Base-by-base conservation (phyloP, 2,113 vertebrate species). In the Ameiurus melas region DNA sequence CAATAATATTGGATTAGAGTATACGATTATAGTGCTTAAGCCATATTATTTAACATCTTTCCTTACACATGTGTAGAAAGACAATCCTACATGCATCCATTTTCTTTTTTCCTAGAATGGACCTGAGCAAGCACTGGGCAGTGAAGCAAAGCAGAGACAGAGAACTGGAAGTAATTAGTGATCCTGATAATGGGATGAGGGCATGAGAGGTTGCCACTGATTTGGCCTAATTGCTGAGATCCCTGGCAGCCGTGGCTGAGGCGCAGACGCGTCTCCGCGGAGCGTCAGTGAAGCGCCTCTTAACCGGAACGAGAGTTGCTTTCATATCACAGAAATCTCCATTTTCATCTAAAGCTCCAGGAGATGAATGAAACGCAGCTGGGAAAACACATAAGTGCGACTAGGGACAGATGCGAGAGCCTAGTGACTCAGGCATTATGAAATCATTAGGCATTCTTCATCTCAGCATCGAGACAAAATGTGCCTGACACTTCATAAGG, bases 141-240 rank as follows among this genome's bases (percentile, higher is more conserved):
- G 85, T 78, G 86, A 77, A 85, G 73, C 64, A 79, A 91, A 92
- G 90, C 78, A 91, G 90, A 86, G 89, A 85, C 66, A 91, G 92
- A 90, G 92, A 92, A 91, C 92, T 91, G 91, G 92, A 89, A 90
- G 94, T 96, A 97, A 97, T 97, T 96, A 97, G 96, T 33, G 88
- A 94, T 95, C 91, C 95, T 96, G 93, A 95, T 94, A 95, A 95
- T 95, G 95, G 94, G 92, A 92, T 92, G 87, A 94, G 94, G 94
- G 92, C 90, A 91, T 91, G 91, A 92, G 92, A 93, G 94, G 92
- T 94, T 93, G 94, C 93, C 91, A 93, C 94, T 94, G 94, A 96
- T 94, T 93, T 93, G 94, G 92, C 92, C 94, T 95, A 95, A 96
- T 95, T 94, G 94, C 93, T 94, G 92, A 93, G 93, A 94, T 94